phyloP scores from a whole-genome alignment of 1,140 invertebrate genomes.

The Pseudomyrmex gracilis region DNA sequence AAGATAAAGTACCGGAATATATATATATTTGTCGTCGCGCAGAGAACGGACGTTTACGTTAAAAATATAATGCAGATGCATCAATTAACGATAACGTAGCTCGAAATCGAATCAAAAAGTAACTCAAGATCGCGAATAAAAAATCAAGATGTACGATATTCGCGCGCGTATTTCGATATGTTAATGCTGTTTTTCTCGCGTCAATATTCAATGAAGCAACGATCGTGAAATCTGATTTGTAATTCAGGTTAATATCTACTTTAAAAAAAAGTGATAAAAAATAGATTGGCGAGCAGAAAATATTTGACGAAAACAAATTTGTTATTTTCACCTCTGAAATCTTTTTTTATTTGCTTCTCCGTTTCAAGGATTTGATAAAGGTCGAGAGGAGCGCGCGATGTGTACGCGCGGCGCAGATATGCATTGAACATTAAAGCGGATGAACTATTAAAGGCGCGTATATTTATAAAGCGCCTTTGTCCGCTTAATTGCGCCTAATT shows the following conservation, averaged over 20 bases:
- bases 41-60: neutral
- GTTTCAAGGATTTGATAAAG: constrained; percentile 18
- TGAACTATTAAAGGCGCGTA: constrained; percentile 17
- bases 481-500: constrained; percentile 13
- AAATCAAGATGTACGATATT: neutral
- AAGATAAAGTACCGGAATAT: neutral
- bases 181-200: neutral
- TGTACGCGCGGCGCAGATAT: neutral
- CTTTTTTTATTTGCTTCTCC: constrained; percentile 10
- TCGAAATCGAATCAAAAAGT: too few species aligned
- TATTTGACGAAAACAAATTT: constrained; percentile 1
- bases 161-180: neutral
- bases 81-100: neutral
- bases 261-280: neutral
- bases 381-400: neutral
- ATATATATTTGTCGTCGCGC: too few species aligned
- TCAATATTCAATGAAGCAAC: neutral
- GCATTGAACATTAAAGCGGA: constrained; percentile 12
- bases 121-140: too few species aligned
- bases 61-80: neutral
- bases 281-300: neutral
- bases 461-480: neutral
- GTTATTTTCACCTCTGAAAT: neutral
- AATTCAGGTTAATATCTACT: constrained; percentile 15
- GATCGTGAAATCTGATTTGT: neutral